Base-by-base conservation (phyloP, 2,888 invertebrate species). In the Anthophora plumipes region DNA sequence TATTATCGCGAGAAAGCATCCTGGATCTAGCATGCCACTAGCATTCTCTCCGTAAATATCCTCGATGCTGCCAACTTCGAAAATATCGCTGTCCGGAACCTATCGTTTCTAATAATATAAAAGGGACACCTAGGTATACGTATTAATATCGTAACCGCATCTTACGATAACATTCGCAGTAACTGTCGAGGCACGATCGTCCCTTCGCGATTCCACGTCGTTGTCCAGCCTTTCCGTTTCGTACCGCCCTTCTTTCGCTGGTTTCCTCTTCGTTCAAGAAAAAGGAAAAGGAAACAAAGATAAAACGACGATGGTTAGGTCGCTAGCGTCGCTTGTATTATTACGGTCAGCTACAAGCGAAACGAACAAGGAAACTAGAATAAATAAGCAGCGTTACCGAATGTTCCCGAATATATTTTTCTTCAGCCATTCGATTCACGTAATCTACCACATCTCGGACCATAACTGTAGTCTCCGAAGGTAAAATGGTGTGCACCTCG, bases 401-500 rank as follows among this genome's bases (percentile, higher is more conserved):
- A 75, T 90, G 88, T 46, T 93, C 92, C 41, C 95, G 93, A 0
- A 95, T 94, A 91, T 97, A 96, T 80, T 96, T 95, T 66, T 96
- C 95, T 52, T 95, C 94, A 0, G 97, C 96, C 82, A 96, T 93
- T 61, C 95, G 94, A 90, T 97, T 97, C 0, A 97, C 95, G 87
- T 96, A 95, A 0, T 95, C 94, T 0, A 97, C 94, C 0, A 96
- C 95, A 55, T 95, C 94, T 0, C 95, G 94, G 22, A 97, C 95
- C 95, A 97, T 97, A 37, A 95, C 95, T 55, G 95, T 94, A 85
- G 97, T 97, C 92, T 97, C 97, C 0, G 96, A 95, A 48, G 95
- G 95, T 55, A 97, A 93, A 67, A 96, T 95, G 0, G 97, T 97
- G 93, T 97, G 97, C 0, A 97, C 97, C 91, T 97, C 97, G 89